These are phyloP conservation scores for Catocala sponsa DNA, from an alignment of 2,888 invertebrate species.

Conservation along the genomic window DNA sequence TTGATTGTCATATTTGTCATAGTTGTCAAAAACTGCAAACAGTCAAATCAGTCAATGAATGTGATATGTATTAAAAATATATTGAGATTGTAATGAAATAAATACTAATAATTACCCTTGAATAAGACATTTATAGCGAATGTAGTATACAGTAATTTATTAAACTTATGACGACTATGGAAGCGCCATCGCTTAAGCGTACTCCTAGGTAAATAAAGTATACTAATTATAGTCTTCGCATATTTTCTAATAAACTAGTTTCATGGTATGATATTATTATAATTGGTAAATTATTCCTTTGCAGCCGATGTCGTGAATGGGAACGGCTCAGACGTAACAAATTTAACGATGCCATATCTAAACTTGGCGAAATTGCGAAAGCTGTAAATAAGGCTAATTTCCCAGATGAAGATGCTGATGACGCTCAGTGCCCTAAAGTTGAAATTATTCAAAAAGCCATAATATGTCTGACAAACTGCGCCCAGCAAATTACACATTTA, in stretches of 20 bases:
- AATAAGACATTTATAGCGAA: too few species aligned
- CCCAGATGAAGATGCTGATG: constrained; percentile 63
- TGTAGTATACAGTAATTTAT: not conserved
- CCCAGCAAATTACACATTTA: constrained; percentile 74
- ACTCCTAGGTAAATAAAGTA: constrained; percentile 64
- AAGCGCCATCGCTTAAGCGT: constrained; percentile 62
- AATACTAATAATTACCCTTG: too few species aligned
- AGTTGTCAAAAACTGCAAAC: too few species aligned
- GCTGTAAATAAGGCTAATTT: constrained; percentile 63
- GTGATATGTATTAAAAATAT: too few species aligned
- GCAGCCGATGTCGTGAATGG: constrained; percentile 90
- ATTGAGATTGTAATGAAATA: too few species aligned
- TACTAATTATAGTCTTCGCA: too few species aligned
- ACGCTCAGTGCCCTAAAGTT: constrained; percentile 78
- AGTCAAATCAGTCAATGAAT: too few species aligned
- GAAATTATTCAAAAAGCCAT: constrained; percentile 82
- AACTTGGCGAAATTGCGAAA: constrained; percentile 76
- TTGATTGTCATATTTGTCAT: too few species aligned
- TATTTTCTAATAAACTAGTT: too few species aligned
- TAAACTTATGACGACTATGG: constrained; percentile 53
- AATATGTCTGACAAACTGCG: constrained; percentile 69
- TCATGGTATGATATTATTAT: too few species aligned
- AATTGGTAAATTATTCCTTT: constrained; percentile 37
- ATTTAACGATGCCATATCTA: constrained; percentile 86
- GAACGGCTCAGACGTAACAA: constrained; percentile 91